Base-by-base conservation (phyloP, 2,113 vertebrate species). In the Mobula birostris region DNA sequence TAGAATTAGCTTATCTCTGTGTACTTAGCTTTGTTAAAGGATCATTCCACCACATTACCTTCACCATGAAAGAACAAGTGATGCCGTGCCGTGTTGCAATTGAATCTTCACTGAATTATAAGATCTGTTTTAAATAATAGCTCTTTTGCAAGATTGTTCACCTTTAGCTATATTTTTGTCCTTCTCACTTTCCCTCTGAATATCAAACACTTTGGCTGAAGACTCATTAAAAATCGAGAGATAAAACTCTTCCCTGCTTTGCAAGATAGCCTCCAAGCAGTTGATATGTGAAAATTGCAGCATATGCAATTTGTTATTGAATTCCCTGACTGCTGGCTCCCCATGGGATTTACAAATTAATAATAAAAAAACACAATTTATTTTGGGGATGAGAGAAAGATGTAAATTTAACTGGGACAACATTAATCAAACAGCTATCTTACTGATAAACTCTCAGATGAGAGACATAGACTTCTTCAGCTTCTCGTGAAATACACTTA, bases 191-290 rank as follows among this genome's bases (percentile, higher is more conserved):
- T 66, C 85, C 6, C 85, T 36, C 61, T 66, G 61, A 90, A 90
- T 90, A 90, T 90, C 61, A 90, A 32, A n/a, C n/a, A 32, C 85
- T 68, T 90, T 66, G 61, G 85, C 61, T 68, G 85, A 90, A 90
- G 85, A 32, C 85, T 90, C 85, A 90, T 66, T 90, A 90, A 90
- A 90, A 90, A 32, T 19, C 85, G 32, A 12, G 85, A 90, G 61
- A 68, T 66, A 68, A 68, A 90, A 66, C 85, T 7, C 58, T 88
- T 63, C 27, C 7, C 5, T 90, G 12, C 85, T 17, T 29, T 32
- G 61, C 61, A 21, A 17, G 61, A 19, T 68, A 90, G 85, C 85
- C 85, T 32, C 61, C 63, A 90, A 66, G 85, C 85, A 66, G 85
- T 63, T 32, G 61, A 68, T 61, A 90, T 66, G 63, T 90, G 85